A percentile compares a stretch with the other conserved stretches of the same genome.
Evolutionary conservation across 2,888 invertebrate species (phyloP).

Genomic region (Sphaerophoria rueppellii): DNA sequence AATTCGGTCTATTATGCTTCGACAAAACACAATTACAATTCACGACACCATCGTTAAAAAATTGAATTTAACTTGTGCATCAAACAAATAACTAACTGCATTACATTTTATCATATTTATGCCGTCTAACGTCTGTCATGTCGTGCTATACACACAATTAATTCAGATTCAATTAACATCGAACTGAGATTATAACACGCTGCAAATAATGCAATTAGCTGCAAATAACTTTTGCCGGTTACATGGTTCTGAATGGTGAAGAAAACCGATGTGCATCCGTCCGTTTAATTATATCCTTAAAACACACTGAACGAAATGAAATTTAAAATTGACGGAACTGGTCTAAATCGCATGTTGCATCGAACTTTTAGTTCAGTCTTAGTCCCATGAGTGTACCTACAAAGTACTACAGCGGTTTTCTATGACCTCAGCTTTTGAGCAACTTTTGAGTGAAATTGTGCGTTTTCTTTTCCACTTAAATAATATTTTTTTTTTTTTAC

Average conservation of each 20-base stretch:
- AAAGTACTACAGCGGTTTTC: too few species aligned
- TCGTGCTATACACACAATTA: slow-evolving; percentile 19
- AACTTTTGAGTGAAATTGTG: too few species aligned
- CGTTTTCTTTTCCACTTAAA: too few species aligned
- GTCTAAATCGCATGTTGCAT: too few species aligned
- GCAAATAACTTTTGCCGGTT: slow-evolving; percentile 42
- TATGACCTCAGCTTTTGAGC: too few species aligned
- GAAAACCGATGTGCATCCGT: background rate
- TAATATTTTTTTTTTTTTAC: background rate
- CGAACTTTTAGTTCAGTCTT: too few species aligned
- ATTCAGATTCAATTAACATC: slow-evolving; percentile 60
- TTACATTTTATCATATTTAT: slow-evolving; percentile 41
- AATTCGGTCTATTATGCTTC: too few species aligned
- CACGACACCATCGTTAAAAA: slow-evolving; percentile 14
- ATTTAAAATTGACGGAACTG: too few species aligned
- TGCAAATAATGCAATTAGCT: slow-evolving; percentile 20
- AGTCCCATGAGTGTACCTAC: too few species aligned
- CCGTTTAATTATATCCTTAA: background rate
- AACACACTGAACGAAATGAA: background rate
- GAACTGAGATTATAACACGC: slow-evolving; percentile 16
- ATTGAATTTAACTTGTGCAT: slow-evolving; percentile 37
- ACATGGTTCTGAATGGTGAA: background rate
- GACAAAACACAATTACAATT: slow-evolving; percentile 36
- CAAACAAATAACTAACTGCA: slow-evolving; percentile 21
- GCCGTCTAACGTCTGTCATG: slow-evolving; percentile 7